Percentiles rank a stretch among this genome's conserved stretches.
These are phyloP conservation scores for Pantherophis vulpinus DNA, from an alignment of 2,797 vertebrate species.

Conservation along the genomic window DNA sequence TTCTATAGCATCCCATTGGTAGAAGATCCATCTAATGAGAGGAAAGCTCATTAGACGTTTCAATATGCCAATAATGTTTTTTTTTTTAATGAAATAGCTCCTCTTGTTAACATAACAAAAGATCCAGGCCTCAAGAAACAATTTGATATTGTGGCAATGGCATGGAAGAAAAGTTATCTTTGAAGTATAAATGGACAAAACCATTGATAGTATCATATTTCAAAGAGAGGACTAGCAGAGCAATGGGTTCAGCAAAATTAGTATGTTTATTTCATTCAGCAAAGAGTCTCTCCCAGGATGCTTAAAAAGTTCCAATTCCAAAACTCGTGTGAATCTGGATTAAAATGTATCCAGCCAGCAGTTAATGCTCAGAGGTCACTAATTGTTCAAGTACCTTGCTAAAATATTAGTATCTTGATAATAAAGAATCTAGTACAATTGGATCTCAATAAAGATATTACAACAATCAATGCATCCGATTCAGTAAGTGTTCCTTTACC, in stretches of 20 bases:
- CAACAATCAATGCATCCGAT: not conserved
- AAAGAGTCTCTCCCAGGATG: not conserved
- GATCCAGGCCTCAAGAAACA: not conserved
- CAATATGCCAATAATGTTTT: not conserved
- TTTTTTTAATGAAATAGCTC: not conserved
- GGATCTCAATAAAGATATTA: not conserved
- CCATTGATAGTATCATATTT: not conserved
- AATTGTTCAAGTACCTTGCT: not conserved
- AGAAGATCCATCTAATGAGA: not conserved
- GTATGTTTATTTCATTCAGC: not conserved
- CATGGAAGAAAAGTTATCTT: not conserved
- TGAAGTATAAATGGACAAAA: not conserved
- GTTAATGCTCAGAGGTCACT: not conserved
- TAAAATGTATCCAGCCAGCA: not conserved
- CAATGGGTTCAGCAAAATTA: not conserved
- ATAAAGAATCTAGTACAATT: not conserved
- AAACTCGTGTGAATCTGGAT: not conserved
- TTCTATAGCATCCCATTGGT: not conserved
- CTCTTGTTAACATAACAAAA: not conserved
- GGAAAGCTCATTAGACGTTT: not conserved
- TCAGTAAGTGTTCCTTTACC: not conserved
- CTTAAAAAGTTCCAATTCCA: not conserved
- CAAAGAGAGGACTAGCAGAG: not conserved
- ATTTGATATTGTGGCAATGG: not conserved
- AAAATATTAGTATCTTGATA: not conserved